Evolutionary conservation across 2,888 invertebrate species (phyloP).

Genomic region (Malthinus seriepunctatus): DNA sequence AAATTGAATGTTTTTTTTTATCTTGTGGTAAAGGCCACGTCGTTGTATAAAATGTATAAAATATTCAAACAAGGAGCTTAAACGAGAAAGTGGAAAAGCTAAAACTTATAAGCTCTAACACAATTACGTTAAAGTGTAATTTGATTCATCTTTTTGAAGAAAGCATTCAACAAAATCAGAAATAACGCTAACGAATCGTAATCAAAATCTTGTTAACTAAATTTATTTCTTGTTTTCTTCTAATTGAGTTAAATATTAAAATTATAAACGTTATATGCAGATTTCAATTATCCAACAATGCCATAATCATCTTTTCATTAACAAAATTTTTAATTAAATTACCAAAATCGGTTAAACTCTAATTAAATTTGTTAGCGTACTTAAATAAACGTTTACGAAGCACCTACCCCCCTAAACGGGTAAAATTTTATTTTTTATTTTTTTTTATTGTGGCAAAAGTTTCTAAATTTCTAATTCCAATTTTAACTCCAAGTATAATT

Average conservation of each 20-base stretch:
- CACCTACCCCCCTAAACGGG: no score
- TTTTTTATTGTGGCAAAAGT: no score
- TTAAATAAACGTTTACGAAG: no score
- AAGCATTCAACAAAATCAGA: background rate
- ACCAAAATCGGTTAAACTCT: no score
- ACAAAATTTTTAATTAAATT: no score
- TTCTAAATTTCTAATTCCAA: no score
- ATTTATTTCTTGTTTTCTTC: constrained; percentile 1
- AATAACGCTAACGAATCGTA: constrained; percentile 2
- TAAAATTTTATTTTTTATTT: no score
- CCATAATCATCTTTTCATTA: background rate
- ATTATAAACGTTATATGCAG: constrained; percentile 3
- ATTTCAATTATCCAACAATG: background rate
- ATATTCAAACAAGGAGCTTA: background rate
- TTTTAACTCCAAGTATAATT: no score
- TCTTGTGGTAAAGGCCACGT: no score
- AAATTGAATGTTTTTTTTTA: no score
- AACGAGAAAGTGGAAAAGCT: background rate
- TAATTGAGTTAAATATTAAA: background rate
- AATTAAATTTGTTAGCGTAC: no score
- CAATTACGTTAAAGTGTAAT: background rate
- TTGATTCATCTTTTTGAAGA: constrained; percentile 1
- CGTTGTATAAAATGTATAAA: background rate
- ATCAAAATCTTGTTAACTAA: constrained; percentile 1
- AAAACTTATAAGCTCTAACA: background rate